A percentile compares a stretch with the other conserved stretches of the same genome.
Evolutionary conservation across 2,797 vertebrate species (phyloP).

Genomic region (Enteromius anoplus): DNA sequence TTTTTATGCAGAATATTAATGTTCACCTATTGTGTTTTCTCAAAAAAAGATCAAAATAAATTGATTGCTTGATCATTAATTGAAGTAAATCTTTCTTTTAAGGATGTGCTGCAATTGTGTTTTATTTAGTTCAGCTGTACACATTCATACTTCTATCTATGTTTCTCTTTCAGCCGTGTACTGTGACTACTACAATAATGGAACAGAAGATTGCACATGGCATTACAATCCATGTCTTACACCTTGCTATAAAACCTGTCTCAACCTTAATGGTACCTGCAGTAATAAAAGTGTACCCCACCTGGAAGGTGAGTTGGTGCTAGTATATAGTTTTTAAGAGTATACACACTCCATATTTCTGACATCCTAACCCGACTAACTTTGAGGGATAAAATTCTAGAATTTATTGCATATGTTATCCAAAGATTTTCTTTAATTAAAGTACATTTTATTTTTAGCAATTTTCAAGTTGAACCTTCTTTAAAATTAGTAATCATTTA

Average conservation of each 20-base stretch:
- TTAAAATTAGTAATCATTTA: too few relatives aligned
- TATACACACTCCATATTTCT: not conserved
- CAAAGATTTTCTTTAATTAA: too few relatives aligned
- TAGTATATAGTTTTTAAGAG: not conserved
- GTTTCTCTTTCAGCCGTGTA: constrained; percentile 71
- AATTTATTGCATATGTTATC: too few relatives aligned
- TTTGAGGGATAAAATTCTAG: too few relatives aligned
- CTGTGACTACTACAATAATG: constrained; percentile 79
- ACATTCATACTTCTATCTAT: not conserved
- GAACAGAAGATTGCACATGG: constrained; percentile 71
- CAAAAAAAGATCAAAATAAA: not conserved
- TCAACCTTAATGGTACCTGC: constrained; percentile 69
- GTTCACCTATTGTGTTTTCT: not conserved
- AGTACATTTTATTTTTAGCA: too few relatives aligned
- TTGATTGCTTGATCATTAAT: not conserved
- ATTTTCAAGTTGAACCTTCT: too few relatives aligned
- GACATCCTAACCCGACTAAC: too few relatives aligned
- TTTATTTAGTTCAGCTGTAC: not conserved
- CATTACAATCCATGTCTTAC: constrained; percentile 78
- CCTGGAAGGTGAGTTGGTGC: constrained; percentile 73
- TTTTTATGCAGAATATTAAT: not conserved
- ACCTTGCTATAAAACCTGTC: constrained; percentile 78
- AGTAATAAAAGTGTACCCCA: constrained; percentile 65
- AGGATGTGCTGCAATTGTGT: not conserved
- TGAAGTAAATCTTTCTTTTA: not conserved